These are phyloP conservation scores for Euthynnus affinis DNA, from an alignment of 2,797 vertebrate species.

Conservation along the genomic window DNA sequence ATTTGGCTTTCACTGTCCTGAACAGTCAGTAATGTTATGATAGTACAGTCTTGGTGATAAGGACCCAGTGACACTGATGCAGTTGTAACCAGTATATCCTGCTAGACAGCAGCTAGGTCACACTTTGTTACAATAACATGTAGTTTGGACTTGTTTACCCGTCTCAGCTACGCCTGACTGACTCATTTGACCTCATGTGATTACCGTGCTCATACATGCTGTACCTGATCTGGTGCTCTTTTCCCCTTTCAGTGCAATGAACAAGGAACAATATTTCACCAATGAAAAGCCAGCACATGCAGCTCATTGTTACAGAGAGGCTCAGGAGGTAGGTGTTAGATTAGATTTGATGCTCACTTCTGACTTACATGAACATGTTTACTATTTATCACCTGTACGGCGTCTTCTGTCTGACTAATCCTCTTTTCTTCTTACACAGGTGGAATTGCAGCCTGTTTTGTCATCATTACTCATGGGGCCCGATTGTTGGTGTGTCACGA, in stretches of 20 bases:
- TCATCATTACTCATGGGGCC: constrained; percentile 64
- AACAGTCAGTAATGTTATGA: constrained; percentile 47
- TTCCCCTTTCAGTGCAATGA: constrained; percentile 24
- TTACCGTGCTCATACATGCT: constrained; percentile 31
- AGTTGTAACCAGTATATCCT: constrained; percentile 70
- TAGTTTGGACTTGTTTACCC: constrained; percentile 82
- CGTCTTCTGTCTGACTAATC: constrained; percentile 61
- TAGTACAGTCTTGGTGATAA: constrained; percentile 55
- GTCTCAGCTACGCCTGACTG: constrained; percentile 63
- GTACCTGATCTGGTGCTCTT: constrained; percentile 31
- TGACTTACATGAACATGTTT: constrained; percentile 43
- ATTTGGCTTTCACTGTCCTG: constrained; percentile 31
- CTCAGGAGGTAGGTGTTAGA: constrained; percentile 1
- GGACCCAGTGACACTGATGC: constrained; percentile 42
- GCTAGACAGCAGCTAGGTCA: constrained; percentile 57
- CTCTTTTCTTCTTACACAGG: constrained; percentile 50
- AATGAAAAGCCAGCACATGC: constrained; percentile 26
- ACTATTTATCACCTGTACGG: constrained; percentile 33
- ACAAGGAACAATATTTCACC: constrained; percentile 45
- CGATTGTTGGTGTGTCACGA: constrained; percentile 41
- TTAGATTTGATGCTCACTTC: constrained; percentile 1
- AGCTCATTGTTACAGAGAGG: constrained; percentile 21
- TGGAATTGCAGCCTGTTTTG: constrained; percentile 62
- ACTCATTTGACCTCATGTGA: constrained; percentile 64
- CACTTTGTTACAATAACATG: constrained; percentile 69